Percentiles rank a stretch among this genome's conserved stretches.
Evolutionary conservation across 2,113 vertebrate species (phyloP).

Genomic region (Myxocyprinus asiaticus): DNA sequence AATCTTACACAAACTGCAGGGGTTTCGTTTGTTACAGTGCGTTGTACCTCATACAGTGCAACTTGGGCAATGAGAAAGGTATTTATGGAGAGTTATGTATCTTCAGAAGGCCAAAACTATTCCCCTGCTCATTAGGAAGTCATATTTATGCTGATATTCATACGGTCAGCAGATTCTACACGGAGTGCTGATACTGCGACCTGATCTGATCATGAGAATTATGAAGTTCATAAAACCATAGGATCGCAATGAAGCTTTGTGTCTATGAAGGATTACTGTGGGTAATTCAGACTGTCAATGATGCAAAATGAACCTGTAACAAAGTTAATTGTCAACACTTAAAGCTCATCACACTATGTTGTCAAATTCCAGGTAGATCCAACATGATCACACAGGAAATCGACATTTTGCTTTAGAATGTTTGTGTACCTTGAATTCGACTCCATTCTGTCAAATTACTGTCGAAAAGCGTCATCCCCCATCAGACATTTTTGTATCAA

Average conservation of each 20-base stretch:
- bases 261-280: background rate
- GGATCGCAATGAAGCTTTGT: background rate
- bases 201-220: background rate
- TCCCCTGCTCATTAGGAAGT: slow-evolving; percentile 1
- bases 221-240: background rate
- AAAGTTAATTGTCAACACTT: too few relatives aligned
- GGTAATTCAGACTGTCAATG: background rate
- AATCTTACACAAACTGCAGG: background rate
- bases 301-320: background rate
- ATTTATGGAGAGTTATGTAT: slow-evolving; percentile 9
- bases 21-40: background rate
- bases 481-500: too few relatives aligned
- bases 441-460: too few relatives aligned
- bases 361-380: too few relatives aligned
- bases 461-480: too few relatives aligned
- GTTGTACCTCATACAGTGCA: background rate
- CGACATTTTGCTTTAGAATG: too few relatives aligned
- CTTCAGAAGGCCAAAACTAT: slow-evolving; percentile 12
- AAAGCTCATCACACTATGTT: too few relatives aligned
- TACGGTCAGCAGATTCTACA: slow-evolving; percentile 25
- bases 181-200: slow-evolving; percentile 9
- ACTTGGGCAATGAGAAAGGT: background rate
- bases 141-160: slow-evolving; percentile 8
- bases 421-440: too few relatives aligned
- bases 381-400: too few relatives aligned